Evolutionary conservation across 2,113 vertebrate genomes (phyloP).

Genomic region (Sapayoa aenigma): DNA sequence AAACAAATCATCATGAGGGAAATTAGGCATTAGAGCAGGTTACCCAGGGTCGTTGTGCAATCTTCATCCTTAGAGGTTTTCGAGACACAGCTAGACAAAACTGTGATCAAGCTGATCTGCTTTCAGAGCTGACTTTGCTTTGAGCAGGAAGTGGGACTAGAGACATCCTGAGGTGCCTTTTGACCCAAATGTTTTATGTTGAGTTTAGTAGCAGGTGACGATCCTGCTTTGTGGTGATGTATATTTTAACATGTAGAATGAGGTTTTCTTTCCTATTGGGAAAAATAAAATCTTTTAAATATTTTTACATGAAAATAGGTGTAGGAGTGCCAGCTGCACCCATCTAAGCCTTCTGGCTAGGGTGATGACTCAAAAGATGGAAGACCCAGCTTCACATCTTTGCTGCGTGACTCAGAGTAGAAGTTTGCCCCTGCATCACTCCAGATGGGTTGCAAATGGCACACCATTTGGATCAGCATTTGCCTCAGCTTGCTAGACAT

Average conservation of each 20-base stretch:
- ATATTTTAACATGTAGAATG: neutral
- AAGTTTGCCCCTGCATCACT: neutral
- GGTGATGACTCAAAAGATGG: neutral
- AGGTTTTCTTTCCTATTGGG: neutral
- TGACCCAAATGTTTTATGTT: neutral
- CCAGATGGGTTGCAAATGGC: neutral
- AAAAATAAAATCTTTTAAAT: neutral
- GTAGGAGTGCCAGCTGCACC: neutral
- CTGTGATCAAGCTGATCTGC: neutral
- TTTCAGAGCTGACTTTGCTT: neutral
- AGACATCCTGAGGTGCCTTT: neutral
- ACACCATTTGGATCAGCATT: neutral
- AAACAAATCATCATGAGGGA: neutral
- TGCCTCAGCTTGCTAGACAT: neutral
- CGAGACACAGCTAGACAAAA: neutral
- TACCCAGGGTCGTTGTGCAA: neutral
- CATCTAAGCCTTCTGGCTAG: slow-evolving; percentile 3
- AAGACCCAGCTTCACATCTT: neutral
- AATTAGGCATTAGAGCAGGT: neutral
- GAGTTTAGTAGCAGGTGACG: neutral
- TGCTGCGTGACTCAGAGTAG: neutral
- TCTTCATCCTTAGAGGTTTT: neutral
- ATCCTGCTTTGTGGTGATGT: neutral
- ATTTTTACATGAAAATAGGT: slow-evolving; percentile 18
- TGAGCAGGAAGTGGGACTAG: neutral